These are phyloP conservation scores for Octonoba sinensis DNA, from an alignment of 2,888 invertebrate species.

Conservation along the genomic window DNA sequence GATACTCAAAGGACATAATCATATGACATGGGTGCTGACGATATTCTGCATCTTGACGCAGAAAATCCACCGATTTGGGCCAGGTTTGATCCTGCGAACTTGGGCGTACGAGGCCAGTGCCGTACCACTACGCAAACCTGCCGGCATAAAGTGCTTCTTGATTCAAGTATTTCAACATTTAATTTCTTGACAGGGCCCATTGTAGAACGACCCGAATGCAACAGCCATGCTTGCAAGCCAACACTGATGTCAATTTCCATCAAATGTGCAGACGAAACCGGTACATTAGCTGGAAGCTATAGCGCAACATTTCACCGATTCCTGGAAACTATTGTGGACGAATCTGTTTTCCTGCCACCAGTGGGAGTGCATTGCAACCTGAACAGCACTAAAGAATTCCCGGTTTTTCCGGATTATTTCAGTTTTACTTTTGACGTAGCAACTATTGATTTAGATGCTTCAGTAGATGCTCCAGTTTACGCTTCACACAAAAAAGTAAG, in stretches of 20 bases:
- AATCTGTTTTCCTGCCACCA: constrained; percentile 25
- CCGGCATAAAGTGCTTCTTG: too few relatives aligned
- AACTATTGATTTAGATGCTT: neutral
- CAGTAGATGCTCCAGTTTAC: neutral
- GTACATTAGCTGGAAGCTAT: neutral
- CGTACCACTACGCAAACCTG: too few relatives aligned
- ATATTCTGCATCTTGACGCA: too few relatives aligned
- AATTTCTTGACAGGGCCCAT: constrained; percentile 14
- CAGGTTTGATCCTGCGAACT: too few relatives aligned
- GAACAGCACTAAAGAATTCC: constrained; percentile 3
- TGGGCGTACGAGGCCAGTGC: too few relatives aligned
- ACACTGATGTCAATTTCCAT: constrained; percentile 16
- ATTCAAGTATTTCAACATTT: too few relatives aligned
- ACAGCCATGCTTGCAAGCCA: constrained; percentile 1
- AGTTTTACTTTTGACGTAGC: constrained; percentile 38
- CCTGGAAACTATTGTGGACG: neutral
- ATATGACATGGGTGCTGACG: too few relatives aligned
- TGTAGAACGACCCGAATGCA: constrained; percentile 21
- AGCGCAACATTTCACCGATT: constrained; percentile 31
- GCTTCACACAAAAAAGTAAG: constrained; percentile 31
- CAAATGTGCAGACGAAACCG: constrained; percentile 1
- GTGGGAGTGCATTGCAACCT: constrained; percentile 21
- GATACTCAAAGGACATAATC: too few relatives aligned
- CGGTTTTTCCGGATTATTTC: constrained; percentile 34
- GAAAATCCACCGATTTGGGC: too few relatives aligned